Percentiles rank a stretch among this genome's conserved stretches.
Conservation (phyloP, 2,888 invertebrate genomes). For the Amphiduros pacificus region DNA sequence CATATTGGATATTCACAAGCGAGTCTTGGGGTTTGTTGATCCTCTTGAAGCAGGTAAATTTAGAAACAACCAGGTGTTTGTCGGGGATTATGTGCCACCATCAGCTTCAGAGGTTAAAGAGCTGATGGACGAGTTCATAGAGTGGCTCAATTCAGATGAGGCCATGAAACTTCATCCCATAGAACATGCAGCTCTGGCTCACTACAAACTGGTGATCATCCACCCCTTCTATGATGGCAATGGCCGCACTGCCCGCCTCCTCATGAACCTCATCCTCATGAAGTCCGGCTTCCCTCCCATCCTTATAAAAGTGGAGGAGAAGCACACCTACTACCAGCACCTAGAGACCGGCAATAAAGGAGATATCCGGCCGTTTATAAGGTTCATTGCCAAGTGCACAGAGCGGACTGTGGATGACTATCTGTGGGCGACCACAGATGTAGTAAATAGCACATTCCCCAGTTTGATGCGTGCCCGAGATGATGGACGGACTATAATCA, state of each 20-base stretch:
- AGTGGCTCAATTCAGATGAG: constrained; percentile 86
- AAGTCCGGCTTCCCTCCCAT: constrained; percentile 93
- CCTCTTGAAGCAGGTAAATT: constrained; percentile 88
- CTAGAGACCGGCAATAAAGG: constrained; percentile 90
- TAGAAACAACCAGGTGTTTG: constrained; percentile 74
- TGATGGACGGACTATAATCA: constrained; percentile 21
- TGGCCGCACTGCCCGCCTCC: constrained; percentile 88
- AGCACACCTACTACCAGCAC: constrained; percentile 76
- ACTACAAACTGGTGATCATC: constrained; percentile 94
- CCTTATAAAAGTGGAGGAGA: constrained; percentile 82
- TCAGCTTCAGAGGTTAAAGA: constrained; percentile 78
- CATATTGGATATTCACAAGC: constrained; percentile 86
- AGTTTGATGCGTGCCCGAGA: constrained; percentile 1
- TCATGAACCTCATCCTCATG: constrained; percentile 94
- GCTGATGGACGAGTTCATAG: constrained; percentile 85
- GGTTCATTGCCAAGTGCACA: constrained; percentile 88
- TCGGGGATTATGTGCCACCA: constrained; percentile 93
- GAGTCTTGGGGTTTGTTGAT: constrained; percentile 93
- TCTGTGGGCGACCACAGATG: constrained; percentile 79
- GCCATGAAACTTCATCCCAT: constrained; percentile 86
- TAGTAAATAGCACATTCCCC: constrained; percentile 9
- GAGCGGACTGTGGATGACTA: constrained; percentile 86
- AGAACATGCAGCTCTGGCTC: constrained; percentile 91
- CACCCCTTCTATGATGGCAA: constrained; percentile 98
- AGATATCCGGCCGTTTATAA: constrained; percentile 90